Conservation (phyloP, 2,888 invertebrate species). For the Agrochola lota region DNA sequence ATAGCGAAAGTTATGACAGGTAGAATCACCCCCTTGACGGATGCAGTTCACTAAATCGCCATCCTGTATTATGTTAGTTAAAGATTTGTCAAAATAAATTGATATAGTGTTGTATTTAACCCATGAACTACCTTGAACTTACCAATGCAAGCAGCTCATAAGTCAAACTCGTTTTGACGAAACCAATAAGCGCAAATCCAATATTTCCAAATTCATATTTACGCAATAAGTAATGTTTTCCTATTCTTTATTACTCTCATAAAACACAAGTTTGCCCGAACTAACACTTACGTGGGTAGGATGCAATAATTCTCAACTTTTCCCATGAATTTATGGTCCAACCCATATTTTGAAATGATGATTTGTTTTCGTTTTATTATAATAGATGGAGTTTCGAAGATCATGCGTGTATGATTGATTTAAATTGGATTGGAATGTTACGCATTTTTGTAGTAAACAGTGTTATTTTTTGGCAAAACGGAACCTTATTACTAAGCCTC, state of each 20-base stretch:
- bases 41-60: too few relatives aligned
- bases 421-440: constrained; percentile 22
- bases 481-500: too few relatives aligned
- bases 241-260: constrained; percentile 37
- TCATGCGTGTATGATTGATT: constrained; percentile 8
- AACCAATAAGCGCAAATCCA: neutral
- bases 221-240: constrained; percentile 29
- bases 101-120: too few relatives aligned
- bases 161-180: constrained; percentile 13
- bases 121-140: neutral
- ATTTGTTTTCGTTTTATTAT: constrained; percentile 32
- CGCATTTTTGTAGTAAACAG: neutral
- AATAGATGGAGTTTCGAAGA: constrained; percentile 17
- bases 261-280: constrained; percentile 38
- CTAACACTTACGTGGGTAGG: constrained; percentile 34
- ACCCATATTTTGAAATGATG: constrained; percentile 27
- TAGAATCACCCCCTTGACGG: too few relatives aligned
- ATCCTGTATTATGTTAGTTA: too few relatives aligned
- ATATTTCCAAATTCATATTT: constrained; percentile 36
- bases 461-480: neutral
- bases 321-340: constrained; percentile 38
- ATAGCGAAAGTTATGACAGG: too few relatives aligned
- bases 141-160: constrained; percentile 3
- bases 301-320: constrained; percentile 32
- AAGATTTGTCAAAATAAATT: too few relatives aligned